phyloP scores from a whole-genome alignment of 2,113 vertebrate species.

The Neoarius graeffei region DNA sequence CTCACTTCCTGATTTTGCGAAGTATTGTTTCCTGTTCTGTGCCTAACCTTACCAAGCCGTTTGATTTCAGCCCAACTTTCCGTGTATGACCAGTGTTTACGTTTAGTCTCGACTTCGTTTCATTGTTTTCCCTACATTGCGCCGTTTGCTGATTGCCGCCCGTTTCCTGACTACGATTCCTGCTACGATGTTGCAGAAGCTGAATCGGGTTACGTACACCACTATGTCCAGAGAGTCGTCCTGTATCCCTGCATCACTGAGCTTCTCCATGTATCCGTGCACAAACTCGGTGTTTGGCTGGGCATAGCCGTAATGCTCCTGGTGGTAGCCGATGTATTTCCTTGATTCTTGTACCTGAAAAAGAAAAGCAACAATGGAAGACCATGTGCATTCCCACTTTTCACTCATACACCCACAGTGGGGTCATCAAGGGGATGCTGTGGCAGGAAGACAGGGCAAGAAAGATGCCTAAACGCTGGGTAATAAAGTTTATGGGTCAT shows the following conservation, averaged over 20 bases:
- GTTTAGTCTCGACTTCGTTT: too few species aligned
- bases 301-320: slow-evolving; percentile 66
- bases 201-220: slow-evolving; percentile 60
- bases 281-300: slow-evolving; percentile 65
- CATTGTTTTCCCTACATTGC: too few species aligned
- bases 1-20: too few species aligned
- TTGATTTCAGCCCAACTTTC: too few species aligned
- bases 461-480: not conserved
- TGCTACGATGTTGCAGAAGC: not conserved
- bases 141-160: too few species aligned
- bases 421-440: not conserved
- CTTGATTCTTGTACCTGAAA: slow-evolving; percentile 59
- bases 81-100: too few species aligned
- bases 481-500: not conserved
- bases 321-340: slow-evolving; percentile 69
- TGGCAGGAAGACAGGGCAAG: not conserved
- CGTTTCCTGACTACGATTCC: too few species aligned
- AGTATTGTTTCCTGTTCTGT: too few species aligned
- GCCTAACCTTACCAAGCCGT: too few species aligned
- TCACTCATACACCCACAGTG: not conserved
- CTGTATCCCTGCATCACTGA: slow-evolving; percentile 65
- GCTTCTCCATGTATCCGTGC: slow-evolving; percentile 73
- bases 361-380: not conserved
- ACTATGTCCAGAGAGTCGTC: slow-evolving; percentile 65
- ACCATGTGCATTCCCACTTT: not conserved